phyloP scores from a whole-genome alignment of 2,888 invertebrate species.

The Allolobophora icterica region DNA sequence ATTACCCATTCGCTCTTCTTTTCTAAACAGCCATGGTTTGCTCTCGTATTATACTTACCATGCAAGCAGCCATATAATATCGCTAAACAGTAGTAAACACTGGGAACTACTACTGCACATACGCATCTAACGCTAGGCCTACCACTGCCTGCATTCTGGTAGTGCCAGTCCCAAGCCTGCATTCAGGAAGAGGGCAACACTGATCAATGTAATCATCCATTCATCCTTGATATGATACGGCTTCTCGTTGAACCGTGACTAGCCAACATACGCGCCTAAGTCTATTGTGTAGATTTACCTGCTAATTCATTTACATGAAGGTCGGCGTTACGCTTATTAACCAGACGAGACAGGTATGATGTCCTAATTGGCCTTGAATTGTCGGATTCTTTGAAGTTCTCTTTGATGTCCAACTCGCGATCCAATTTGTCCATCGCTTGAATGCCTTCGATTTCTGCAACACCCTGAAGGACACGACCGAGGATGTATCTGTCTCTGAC shows the following conservation, averaged over 20 bases:
- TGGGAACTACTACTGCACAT: too few relatives aligned
- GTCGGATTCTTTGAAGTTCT: background rate
- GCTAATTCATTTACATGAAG: background rate
- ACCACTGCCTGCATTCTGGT: too few relatives aligned
- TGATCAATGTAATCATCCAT: too few relatives aligned
- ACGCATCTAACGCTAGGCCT: too few relatives aligned
- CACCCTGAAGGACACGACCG: background rate
- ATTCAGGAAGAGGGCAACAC: too few relatives aligned
- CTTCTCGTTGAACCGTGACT: too few relatives aligned
- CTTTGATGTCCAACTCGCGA: too few relatives aligned
- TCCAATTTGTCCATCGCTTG: background rate
- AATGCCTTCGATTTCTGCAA: background rate
- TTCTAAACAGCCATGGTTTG: background rate
- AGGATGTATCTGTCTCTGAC: background rate
- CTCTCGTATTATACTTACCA: background rate
- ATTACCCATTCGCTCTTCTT: background rate
- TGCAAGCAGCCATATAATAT: too few relatives aligned
- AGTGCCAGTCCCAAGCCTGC: too few relatives aligned
- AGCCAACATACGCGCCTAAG: too few relatives aligned
- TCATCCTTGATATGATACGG: too few relatives aligned
- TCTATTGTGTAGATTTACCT: background rate
- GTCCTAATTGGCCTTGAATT: background rate
- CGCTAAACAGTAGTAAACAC: too few relatives aligned
- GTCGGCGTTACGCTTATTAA: background rate
- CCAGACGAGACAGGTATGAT: background rate